Evolutionary conservation across 2,113 vertebrate genomes (phyloP).

Genomic region (Odontesthes bonariensis): DNA sequence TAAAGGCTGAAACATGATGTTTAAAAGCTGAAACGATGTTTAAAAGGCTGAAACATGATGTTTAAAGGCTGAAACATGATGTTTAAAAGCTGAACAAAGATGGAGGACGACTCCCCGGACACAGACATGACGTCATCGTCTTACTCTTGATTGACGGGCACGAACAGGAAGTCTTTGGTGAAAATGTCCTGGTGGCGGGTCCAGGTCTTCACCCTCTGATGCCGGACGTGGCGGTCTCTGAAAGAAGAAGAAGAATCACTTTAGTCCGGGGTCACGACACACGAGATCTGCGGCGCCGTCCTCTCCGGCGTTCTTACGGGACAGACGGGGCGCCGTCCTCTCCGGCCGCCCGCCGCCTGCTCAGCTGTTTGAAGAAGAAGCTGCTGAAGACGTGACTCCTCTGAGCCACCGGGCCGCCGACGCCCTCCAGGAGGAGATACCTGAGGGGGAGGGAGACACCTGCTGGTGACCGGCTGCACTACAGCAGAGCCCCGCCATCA

Average conservation of each 20-base stretch:
- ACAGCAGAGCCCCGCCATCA: background rate
- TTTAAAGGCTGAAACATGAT: no score
- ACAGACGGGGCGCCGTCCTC: slow-evolving; percentile 80
- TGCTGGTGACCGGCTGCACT: background rate
- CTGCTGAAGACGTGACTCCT: slow-evolving; percentile 94
- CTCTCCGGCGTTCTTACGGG: slow-evolving; percentile 83
- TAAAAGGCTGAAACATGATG: no score
- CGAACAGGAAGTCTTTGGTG: slow-evolving; percentile 95
- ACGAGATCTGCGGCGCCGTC: no score
- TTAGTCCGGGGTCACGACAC: background rate
- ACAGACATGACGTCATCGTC: background rate
- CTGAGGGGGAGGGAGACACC: slow-evolving; percentile 66
- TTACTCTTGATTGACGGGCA: slow-evolving; percentile 92
- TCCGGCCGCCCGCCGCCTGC: slow-evolving; percentile 84
- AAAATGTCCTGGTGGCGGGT: slow-evolving; percentile 95
- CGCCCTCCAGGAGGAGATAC: slow-evolving; percentile 90
- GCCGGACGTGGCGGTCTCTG: slow-evolving; percentile 87
- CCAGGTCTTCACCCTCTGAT: slow-evolving; percentile 94
- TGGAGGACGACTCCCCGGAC: no score
- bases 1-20: no score
- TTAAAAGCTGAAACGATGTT: no score
- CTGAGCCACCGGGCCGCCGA: slow-evolving; percentile 83
- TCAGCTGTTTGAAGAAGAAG: slow-evolving; percentile 96
- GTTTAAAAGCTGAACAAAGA: no score
- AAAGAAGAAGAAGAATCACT: background rate